A percentile compares a stretch with the other conserved stretches of the same genome.
Conservation (phyloP, 2,113 vertebrate genomes). For the Narcine bancroftii region DNA sequence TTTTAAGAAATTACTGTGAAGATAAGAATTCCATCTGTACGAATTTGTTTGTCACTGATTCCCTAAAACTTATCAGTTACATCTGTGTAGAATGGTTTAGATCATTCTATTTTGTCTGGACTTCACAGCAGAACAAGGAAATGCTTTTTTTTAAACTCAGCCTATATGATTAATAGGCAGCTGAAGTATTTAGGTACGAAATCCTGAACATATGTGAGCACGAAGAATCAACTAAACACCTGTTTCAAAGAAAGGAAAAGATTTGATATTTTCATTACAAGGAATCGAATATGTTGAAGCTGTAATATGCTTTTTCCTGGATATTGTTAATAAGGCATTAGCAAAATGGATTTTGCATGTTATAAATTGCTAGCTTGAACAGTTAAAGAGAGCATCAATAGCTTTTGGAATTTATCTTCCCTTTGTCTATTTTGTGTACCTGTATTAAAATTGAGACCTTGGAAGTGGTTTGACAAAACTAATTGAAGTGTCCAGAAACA, state of each 20-base stretch:
- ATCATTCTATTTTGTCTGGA: conserved; percentile 37
- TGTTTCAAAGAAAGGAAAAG: conserved; percentile 23
- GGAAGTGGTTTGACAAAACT: background rate
- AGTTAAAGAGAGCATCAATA: background rate
- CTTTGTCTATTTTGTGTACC: background rate
- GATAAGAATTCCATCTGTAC: conserved; percentile 41
- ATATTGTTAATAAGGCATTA: conserved; percentile 3
- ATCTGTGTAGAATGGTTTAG: conserved; percentile 41
- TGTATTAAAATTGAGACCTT: background rate
- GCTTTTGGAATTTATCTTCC: background rate
- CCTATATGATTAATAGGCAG: conserved; percentile 36
- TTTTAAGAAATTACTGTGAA: conserved; percentile 34
- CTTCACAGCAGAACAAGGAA: conserved; percentile 19
- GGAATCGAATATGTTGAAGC: background rate
- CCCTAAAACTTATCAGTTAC: conserved; percentile 19
- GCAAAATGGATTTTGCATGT: background rate
- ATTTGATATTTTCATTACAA: conserved; percentile 11
- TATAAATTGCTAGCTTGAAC: background rate
- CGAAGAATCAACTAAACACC: conserved; percentile 14
- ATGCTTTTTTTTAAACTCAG: conserved; percentile 27
- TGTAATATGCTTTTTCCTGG: background rate
- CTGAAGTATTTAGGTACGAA: conserved; percentile 33
- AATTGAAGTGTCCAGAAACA: background rate
- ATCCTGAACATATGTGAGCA: conserved; percentile 39
- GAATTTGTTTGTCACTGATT: conserved; percentile 38